These are phyloP conservation scores for Trematomus bernacchii DNA, from an alignment of 2,797 vertebrate genomes.

Conservation along the genomic window DNA sequence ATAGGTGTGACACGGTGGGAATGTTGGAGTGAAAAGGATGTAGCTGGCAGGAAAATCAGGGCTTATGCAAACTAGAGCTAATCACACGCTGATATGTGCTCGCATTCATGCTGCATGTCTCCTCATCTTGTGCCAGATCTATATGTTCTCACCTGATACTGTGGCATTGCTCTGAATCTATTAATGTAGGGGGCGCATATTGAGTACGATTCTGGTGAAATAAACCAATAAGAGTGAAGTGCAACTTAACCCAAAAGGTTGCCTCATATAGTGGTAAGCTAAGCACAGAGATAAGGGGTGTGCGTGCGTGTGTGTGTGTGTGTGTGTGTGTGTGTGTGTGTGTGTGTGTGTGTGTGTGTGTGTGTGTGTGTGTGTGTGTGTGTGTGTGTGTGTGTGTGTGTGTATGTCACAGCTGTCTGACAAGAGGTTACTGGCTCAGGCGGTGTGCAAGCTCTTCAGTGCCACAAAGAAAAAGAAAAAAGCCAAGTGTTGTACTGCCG, in stretches of 20 bases:
- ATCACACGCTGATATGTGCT: conserved; percentile 56
- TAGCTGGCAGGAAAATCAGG: conserved; percentile 62
- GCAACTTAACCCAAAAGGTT: neutral
- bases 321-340: neutral
- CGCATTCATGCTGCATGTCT: conserved; percentile 22
- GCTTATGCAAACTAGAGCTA: conserved; percentile 75
- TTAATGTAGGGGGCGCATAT: conserved; percentile 17
- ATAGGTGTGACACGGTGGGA: conserved; percentile 52
- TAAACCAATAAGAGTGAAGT: neutral
- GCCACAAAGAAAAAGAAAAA: neutral
- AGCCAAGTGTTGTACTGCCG: neutral
- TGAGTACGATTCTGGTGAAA: neutral
- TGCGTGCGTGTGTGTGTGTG: neutral
- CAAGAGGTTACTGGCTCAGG: neutral
- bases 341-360: no score
- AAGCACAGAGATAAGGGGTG: neutral
- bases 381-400: neutral
- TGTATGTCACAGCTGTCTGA: conserved; percentile 23
- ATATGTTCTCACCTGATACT: neutral
- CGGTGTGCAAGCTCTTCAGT: neutral
- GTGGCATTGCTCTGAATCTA: conserved; percentile 20
- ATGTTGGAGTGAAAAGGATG: conserved; percentile 61
- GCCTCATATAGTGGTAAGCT: neutral
- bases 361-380: no score
- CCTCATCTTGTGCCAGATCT: conserved; percentile 46